phyloP scores from a whole-genome alignment of 2,797 vertebrate genomes.

The Rhinogobio ventralis region DNA sequence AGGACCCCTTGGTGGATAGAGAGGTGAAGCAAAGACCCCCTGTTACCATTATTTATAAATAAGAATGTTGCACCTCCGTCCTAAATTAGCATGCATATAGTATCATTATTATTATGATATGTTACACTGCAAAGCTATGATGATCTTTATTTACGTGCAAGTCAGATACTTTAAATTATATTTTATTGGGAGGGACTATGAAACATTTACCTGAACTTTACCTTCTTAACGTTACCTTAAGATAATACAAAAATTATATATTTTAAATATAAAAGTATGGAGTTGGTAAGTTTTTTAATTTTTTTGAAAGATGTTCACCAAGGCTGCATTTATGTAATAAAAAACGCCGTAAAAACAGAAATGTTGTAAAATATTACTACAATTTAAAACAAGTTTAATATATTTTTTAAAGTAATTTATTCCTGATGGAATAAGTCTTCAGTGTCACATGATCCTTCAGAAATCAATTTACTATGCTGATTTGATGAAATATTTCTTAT shows the following conservation, averaged over 20 bases:
- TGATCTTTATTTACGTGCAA: neutral
- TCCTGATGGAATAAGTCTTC: neutral
- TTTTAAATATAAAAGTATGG: neutral
- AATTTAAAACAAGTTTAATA: neutral
- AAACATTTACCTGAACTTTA: neutral
- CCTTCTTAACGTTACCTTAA: neutral
- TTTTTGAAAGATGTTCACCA: neutral
- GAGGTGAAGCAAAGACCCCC: neutral
- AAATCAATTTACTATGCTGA: neutral
- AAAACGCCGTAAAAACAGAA: neutral
- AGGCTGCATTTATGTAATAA: neutral
- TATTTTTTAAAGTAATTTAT: neutral
- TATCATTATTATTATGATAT: neutral
- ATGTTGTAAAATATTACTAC: neutral
- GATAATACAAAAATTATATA: neutral
- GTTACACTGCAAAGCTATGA: neutral
- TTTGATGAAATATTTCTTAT: neutral
- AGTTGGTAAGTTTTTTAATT: neutral
- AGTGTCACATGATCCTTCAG: too few relatives aligned
- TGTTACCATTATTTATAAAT: neutral
- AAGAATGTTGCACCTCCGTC: neutral
- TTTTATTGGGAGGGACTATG: neutral
- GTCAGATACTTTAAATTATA: neutral
- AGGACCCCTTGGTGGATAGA: neutral
- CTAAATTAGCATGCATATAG: neutral